Conservation (phyloP, 2,797 vertebrate species). For the Vespertilio murinus region DNA sequence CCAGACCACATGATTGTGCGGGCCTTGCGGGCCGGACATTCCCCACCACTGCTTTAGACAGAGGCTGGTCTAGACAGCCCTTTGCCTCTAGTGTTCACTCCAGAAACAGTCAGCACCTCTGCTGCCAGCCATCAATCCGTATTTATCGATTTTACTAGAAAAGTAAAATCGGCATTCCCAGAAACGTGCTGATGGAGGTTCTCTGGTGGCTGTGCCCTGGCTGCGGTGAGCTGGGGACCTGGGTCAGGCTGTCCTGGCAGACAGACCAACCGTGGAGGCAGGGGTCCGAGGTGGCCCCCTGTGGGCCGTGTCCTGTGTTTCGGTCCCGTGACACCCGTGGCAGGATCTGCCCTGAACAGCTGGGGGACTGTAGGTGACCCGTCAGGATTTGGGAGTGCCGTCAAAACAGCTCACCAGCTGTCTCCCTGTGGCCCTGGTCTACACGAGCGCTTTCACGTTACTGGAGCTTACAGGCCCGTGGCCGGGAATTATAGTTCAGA, state of each 20-base stretch:
- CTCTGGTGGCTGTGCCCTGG: background rate
- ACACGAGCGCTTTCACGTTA: fast-evolving
- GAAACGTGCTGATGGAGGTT: background rate
- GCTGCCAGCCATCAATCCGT: no score
- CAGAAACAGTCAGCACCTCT: background rate
- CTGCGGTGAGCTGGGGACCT: background rate
- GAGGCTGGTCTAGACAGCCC: background rate
- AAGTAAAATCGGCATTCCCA: background rate
- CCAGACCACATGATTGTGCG: no score
- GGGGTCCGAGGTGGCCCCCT: background rate
- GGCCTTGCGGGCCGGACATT: no score
- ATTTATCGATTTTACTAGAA: no score
- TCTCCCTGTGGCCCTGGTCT: background rate
- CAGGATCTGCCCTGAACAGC: background rate
- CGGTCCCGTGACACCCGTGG: background rate
- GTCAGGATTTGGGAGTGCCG: background rate
- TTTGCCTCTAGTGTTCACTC: background rate
- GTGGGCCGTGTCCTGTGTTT: background rate
- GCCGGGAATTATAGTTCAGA: no score
- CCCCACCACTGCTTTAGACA: no score
- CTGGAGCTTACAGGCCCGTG: background rate
- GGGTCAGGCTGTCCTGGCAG: background rate
- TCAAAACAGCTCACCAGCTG: background rate
- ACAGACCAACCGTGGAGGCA: background rate
- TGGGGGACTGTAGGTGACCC: background rate